phyloP scores from a whole-genome alignment of 2,797 vertebrate species.

The Stomatorhinus walkeri region DNA sequence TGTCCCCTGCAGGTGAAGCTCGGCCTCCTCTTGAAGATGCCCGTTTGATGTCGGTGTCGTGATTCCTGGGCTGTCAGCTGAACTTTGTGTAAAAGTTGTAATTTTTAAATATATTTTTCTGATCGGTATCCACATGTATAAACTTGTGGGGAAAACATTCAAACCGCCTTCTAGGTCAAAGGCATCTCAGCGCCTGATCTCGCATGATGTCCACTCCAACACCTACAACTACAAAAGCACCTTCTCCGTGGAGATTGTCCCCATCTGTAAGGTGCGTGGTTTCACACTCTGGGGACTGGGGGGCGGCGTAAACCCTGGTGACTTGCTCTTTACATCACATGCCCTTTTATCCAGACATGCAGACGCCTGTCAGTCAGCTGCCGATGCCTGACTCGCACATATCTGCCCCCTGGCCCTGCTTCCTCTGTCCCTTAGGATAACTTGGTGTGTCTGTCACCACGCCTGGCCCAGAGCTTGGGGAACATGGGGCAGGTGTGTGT shows the following conservation, averaged over 20 bases:
- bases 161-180: conserved; percentile 65
- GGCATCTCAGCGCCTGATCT: conserved; percentile 87
- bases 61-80: background rate
- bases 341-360: background rate
- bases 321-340: background rate
- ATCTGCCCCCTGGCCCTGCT: background rate
- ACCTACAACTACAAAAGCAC: conserved; percentile 96
- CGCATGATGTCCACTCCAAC: conserved; percentile 92
- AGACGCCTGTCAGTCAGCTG: background rate
- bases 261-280: conserved; percentile 82
- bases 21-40: background rate
- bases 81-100: background rate
- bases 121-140: background rate
- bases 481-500: conserved; percentile 96
- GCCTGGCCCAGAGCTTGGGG: conserved; percentile 86
- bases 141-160: background rate
- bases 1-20: conserved; percentile 80
- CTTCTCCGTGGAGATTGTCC: conserved; percentile 93
- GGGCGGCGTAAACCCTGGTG: background rate
- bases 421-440: conserved; percentile 71
- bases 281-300: background rate
- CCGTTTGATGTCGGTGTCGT: background rate
- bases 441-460: conserved; percentile 86
- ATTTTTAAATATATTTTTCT: background rate
- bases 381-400: background rate